A percentile compares a stretch with the other conserved stretches of the same genome.
Conservation (phyloP, 1,140 invertebrate species). For the Leptinotarsa undecemlineata region DNA sequence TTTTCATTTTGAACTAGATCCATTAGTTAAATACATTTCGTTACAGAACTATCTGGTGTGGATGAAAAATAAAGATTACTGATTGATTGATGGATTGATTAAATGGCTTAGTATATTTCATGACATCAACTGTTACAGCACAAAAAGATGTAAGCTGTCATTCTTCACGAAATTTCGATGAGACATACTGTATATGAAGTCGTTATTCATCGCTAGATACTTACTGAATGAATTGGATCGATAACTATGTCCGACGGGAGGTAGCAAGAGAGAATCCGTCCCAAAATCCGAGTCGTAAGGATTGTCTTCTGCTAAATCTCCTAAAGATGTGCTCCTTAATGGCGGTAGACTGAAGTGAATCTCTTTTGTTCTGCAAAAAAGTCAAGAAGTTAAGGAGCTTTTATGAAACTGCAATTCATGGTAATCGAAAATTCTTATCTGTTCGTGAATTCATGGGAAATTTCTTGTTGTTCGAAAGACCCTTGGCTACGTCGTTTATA, state of each 20-base stretch:
- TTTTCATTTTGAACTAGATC: too few relatives aligned
- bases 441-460: too few relatives aligned
- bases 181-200: not conserved
- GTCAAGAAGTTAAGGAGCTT: not conserved
- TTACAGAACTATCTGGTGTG: too few relatives aligned
- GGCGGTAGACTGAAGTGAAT: constrained; percentile 68
- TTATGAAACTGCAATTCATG: not conserved
- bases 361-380: constrained; percentile 62
- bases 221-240: constrained; percentile 70
- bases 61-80: too few relatives aligned
- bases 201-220: constrained; percentile 40
- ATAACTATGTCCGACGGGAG: constrained; percentile 57
- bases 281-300: constrained; percentile 58
- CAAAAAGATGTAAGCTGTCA: too few relatives aligned
- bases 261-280: constrained; percentile 59
- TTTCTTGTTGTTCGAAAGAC: too few relatives aligned
- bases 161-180: not conserved
- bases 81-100: too few relatives aligned
- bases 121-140: too few relatives aligned
- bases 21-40: too few relatives aligned
- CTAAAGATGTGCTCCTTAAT: constrained; percentile 64
- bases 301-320: constrained; percentile 59
- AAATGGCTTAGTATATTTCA: too few relatives aligned
- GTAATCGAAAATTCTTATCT: too few relatives aligned
- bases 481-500: too few relatives aligned